Evolutionary conservation across 1,140 invertebrate species (phyloP).

Genomic region (Pteromalus puparum): DNA sequence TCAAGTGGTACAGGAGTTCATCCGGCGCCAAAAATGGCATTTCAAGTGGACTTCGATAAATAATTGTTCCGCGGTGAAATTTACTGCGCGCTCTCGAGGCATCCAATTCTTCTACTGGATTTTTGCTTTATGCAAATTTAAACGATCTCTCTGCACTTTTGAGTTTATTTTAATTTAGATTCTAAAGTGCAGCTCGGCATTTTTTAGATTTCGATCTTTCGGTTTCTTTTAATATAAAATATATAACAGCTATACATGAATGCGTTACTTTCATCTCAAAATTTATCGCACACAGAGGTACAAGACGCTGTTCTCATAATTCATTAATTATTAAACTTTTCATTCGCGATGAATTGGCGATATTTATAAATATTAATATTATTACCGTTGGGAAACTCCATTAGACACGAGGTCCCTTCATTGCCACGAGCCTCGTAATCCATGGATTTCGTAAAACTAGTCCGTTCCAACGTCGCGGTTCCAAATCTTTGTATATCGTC

Average conservation of each 20-base stretch:
- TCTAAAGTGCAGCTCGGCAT: too few species aligned
- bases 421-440: background rate
- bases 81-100: background rate
- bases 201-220: too few species aligned
- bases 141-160: background rate
- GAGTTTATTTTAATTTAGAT: background rate
- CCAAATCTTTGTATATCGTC: background rate
- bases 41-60: background rate
- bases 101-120: background rate
- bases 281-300: background rate
- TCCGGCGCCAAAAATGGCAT: constrained; percentile 5
- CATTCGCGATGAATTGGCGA: too few species aligned
- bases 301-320: background rate
- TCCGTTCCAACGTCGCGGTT: background rate
- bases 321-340: too few species aligned
- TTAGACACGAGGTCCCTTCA: background rate
- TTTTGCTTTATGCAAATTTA: background rate
- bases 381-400: background rate
- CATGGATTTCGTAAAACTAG: background rate
- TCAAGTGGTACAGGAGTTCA: constrained; percentile 27
- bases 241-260: too few species aligned
- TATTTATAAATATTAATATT: background rate
- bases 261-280: background rate
- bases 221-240: too few species aligned
- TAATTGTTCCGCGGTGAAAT: background rate